These are phyloP conservation scores for Lepus americanus DNA, from an alignment of 2,113 vertebrate species.

Conservation along the genomic window DNA sequence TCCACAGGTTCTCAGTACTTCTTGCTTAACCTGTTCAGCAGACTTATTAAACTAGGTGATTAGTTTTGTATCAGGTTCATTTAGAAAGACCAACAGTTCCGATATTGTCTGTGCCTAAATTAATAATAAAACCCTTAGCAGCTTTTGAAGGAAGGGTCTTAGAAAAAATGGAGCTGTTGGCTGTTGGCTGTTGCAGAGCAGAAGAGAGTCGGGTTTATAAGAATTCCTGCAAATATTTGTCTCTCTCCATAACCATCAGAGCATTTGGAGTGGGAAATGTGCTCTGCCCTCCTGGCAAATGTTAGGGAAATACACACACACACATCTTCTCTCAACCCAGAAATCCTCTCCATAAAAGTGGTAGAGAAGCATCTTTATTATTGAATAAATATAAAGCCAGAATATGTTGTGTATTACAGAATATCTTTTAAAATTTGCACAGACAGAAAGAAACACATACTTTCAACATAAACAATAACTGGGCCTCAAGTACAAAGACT, in stretches of 20 bases:
- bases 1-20: slow-evolving; percentile 24
- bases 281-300: not conserved
- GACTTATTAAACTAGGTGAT: slow-evolving; percentile 19
- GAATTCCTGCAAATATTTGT: not conserved
- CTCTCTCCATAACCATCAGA: not conserved
- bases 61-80: not conserved
- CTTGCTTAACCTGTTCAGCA: slow-evolving; percentile 13
- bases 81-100: not conserved
- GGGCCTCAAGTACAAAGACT: not conserved
- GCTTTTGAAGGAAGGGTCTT: not conserved
- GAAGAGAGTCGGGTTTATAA: not conserved
- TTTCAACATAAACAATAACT: slow-evolving; percentile 10
- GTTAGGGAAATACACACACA: not conserved
- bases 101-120: not conserved
- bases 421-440: not conserved
- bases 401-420: not conserved
- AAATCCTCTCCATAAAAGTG: not conserved
- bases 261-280: not conserved
- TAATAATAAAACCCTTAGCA: not conserved
- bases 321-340: not conserved
- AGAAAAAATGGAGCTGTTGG: not conserved
- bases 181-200: not conserved
- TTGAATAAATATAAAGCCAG: not conserved
- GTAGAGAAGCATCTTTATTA: not conserved
- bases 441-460: not conserved